phyloP scores from a whole-genome alignment of 2,113 vertebrate genomes.

The Gnathonemus longibarbis region DNA sequence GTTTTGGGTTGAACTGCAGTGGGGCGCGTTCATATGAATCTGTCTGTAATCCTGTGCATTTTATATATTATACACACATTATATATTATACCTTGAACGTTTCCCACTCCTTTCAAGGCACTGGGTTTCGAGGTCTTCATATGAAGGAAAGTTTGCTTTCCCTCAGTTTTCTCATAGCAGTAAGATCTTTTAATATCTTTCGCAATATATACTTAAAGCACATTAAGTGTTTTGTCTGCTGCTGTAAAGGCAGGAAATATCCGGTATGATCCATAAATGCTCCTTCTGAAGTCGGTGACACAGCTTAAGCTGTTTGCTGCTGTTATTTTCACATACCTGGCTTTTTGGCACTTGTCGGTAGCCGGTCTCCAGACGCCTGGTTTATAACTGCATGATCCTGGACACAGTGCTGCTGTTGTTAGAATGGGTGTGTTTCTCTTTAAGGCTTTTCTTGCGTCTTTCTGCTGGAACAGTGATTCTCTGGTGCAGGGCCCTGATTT shows the following conservation, averaged over 20 bases:
- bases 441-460: slow-evolving; percentile 23
- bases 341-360: not conserved
- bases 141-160: not conserved
- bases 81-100: not conserved
- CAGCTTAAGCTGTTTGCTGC: not conserved
- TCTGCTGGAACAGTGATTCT: slow-evolving; percentile 34
- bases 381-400: not conserved
- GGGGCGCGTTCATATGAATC: not conserved
- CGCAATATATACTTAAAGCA: not conserved
- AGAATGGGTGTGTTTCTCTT: slow-evolving; percentile 30
- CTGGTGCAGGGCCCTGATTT: slow-evolving; percentile 38
- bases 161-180: not conserved
- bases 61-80: not conserved
- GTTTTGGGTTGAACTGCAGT: not conserved
- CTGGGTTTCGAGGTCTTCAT: not conserved
- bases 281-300: not conserved
- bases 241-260: slow-evolving; percentile 6
- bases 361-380: not conserved
- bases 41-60: too few relatives aligned
- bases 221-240: slow-evolving; percentile 11
- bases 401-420: slow-evolving; percentile 1
- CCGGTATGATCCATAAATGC: slow-evolving; percentile 4
- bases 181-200: not conserved
- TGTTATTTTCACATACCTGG: not conserved
- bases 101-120: not conserved